Base-by-base conservation (phyloP, 1,140 invertebrate species). In the Calycopis cecrops region DNA sequence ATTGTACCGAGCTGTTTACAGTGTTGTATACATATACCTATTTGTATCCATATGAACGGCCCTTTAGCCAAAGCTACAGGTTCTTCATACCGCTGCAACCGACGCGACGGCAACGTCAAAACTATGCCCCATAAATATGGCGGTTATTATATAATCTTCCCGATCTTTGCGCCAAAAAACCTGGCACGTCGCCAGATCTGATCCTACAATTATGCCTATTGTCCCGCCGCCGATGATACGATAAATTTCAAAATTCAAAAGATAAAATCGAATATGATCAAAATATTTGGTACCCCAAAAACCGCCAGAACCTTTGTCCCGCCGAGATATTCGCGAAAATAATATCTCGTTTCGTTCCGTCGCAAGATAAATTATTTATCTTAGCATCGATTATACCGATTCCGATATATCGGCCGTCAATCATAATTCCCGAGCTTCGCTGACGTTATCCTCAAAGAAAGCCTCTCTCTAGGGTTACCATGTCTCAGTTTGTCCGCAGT, bases 281-380 rank as follows among this genome's bases (percentile, higher is more conserved):
- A 38, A 18, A 44, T 55, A 55, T 44, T 44, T 44, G 9, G 40
- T 9, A 9, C 17, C 40, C 33, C 12, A 18, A 40, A 28, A 38
- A 60, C 62, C 48, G 62, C 4, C 14, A 35, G 10, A 47, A 38
- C 34, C 49, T 35, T 71, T 52, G 58, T 62, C 64, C 21, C 47
- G 60, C 62, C 62, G 59, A 70, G 60, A 69, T 61, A 66, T 69
- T 55, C 64, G 53, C 57, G 70, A 76, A 74, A 71, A 71, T 69
- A 48, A 48, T 65, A 68, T 67, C 69, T 55, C 60, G 52, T 71
- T 70, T 56, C 49, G 40, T 48, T 28, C 21, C 21, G 21, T 44
- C 40, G 2, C 63, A 75, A 80, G 76, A 75, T 74, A 70, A 72
- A 79, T 73, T 70, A 73, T 78, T 76, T 67, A 76, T 73, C 58